phyloP scores from a whole-genome alignment of 2,113 vertebrate genomes.

The Clarias magur region DNA sequence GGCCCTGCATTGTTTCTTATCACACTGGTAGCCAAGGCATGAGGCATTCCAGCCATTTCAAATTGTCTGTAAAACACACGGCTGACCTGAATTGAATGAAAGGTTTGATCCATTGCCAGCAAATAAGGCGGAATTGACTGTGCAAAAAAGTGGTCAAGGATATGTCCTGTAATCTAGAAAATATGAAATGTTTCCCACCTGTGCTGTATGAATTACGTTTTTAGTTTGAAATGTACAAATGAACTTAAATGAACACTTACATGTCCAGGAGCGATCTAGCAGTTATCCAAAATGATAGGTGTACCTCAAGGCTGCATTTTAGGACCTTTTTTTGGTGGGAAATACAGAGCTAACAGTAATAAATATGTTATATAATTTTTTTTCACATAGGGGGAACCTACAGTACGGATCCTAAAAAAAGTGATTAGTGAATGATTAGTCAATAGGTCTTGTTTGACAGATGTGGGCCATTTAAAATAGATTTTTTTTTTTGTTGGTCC shows the following conservation, averaged over 20 bases:
- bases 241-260: neutral
- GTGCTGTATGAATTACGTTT: neutral
- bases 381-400: too few relatives aligned
- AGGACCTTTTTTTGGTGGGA: neutral
- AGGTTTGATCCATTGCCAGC: neutral
- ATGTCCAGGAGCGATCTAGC: neutral
- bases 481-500: too few relatives aligned
- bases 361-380: neutral
- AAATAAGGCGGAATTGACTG: neutral
- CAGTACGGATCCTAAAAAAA: too few relatives aligned
- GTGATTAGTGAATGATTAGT: neutral
- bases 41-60: slow-evolving; percentile 5
- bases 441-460: neutral
- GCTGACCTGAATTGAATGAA: slow-evolving; percentile 5
- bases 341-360: neutral
- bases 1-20: slow-evolving; percentile 33
- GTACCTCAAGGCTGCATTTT: neutral
- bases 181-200: neutral
- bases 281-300: neutral
- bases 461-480: neutral
- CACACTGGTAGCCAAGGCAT: slow-evolving; percentile 27
- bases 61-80: slow-evolving; percentile 10
- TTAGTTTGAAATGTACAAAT: neutral
- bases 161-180: neutral
- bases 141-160: neutral